Evolutionary conservation across 2,797 vertebrate genomes (phyloP), one percentile per base, ranked within the genome.

Genomic region (Syngnathus rostellatus): DNA sequence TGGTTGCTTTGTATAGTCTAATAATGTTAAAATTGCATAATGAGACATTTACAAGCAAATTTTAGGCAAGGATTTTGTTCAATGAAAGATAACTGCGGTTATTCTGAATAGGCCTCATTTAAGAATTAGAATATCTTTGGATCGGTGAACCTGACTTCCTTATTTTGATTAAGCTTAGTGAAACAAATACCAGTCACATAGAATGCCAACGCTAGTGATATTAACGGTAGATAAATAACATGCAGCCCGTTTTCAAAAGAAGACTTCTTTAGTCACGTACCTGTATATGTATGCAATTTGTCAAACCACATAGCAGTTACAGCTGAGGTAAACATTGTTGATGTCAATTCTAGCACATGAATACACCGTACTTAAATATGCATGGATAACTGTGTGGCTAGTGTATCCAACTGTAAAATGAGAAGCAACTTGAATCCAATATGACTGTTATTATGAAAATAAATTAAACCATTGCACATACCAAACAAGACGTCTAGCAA

Each of bases 311-410:
- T 51, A 51, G 8, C 19, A 21, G n/a, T 21, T 21, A 8, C 7
- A 51, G 19, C 50, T 51, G 7, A 21, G 50, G n/a, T 21, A 51
- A 51, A 6, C 7, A 46, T 10, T 9, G n/a, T 51, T 51, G n/a
- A n/a, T 21, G 50, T 21, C 8, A 21, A 21, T 21, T 51, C n/a
- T n/a, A 21, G 50, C 50, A 51, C n/a, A 3, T 21, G 50, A 4
- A 21, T 51, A 82, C 73, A 81, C 76, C 4, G 41, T 43, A 43
- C 11, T 43, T 72, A 59, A 23, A 78, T 81, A 80, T 80, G 82
- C 80, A 83, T 71, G 72, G 71, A 71, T 72, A 62, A 69, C 72
- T 72, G 66, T 76, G 68, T 50, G 14, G 45, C 45, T 46, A 16
- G 1, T 7, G 46, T 31, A 31, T 50, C 46, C 5, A 46, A 46